Conservation (phyloP, 2,888 invertebrate genomes). For the Trimorus sp. region DNA sequence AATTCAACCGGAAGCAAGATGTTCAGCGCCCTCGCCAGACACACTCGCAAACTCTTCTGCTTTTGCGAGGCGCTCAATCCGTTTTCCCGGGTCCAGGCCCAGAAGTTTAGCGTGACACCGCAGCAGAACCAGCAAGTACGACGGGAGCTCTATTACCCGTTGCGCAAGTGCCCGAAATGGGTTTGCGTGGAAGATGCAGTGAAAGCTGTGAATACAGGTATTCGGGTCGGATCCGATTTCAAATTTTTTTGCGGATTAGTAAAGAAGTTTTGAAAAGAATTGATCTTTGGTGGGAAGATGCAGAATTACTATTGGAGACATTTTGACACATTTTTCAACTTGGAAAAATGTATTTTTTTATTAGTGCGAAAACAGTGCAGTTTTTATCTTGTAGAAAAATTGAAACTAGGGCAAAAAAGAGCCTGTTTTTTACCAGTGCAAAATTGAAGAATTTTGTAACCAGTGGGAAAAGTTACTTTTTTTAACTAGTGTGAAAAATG, state of each 20-base stretch:
- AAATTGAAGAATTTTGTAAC: no score
- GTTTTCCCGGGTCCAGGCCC: neutral
- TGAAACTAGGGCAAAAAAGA: no score
- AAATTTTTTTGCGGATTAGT: no score
- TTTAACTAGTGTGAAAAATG: no score
- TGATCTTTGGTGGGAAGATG: no score
- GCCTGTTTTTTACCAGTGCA: no score
- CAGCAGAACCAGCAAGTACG: neutral
- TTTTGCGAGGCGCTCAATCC: neutral
- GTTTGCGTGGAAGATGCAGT: conserved; percentile 78
- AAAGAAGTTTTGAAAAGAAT: neutral
- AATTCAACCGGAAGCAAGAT: conserved; percentile 4
- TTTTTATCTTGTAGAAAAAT: no score
- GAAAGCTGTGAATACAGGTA: conserved; percentile 76
- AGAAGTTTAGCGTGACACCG: conserved; percentile 16
- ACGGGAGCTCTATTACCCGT: conserved; percentile 67
- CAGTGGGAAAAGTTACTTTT: no score
- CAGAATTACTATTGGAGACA: no score
- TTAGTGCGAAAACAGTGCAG: no score
- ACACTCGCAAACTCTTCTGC: conserved; percentile 6
- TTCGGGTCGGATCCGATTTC: conserved; percentile 13
- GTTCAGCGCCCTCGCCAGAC: neutral
- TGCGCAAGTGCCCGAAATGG: conserved; percentile 76
- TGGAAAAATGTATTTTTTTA: no score
- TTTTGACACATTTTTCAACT: no score